A percentile compares a stretch with the other conserved stretches of the same genome.
Evolutionary conservation across 2,888 invertebrate species (phyloP).

Genomic region (Exephanes ischioxanthus): DNA sequence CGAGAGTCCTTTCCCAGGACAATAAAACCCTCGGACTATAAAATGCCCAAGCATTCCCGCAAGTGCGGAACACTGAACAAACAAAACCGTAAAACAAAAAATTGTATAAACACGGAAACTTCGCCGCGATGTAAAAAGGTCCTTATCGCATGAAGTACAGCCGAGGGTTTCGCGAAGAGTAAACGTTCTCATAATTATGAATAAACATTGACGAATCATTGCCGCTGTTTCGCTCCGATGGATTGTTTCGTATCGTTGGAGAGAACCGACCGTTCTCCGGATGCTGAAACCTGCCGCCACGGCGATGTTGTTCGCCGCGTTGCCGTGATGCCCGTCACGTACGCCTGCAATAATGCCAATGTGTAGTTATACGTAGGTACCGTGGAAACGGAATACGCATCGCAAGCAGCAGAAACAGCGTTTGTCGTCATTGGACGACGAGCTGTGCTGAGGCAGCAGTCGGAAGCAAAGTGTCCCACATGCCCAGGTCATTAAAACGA

Average conservation of each 20-base stretch:
- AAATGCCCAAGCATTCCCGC: too few species aligned
- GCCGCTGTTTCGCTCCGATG: background rate
- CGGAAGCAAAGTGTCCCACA: background rate
- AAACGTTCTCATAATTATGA: constrained; percentile 36
- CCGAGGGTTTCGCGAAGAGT: background rate
- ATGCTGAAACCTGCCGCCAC: background rate
- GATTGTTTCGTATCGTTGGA: background rate
- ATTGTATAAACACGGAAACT: background rate
- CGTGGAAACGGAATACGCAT: background rate
- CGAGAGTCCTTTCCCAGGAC: too few species aligned
- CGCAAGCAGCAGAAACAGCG: background rate
- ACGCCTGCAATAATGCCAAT: background rate
- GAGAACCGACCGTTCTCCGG: background rate
- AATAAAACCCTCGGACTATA: too few species aligned
- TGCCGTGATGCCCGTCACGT: constrained; percentile 16
- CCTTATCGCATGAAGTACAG: background rate
- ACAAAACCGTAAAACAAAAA: too few species aligned
- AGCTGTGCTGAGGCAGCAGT: background rate
- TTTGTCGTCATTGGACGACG: background rate
- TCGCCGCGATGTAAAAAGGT: background rate
- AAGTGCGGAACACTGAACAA: too few species aligned
- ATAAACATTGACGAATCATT: constrained; percentile 11
- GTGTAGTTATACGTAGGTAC: background rate
- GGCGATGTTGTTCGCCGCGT: constrained; percentile 26
- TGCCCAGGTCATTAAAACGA: constrained; percentile 23